Evolutionary conservation across 2,113 vertebrate genomes (phyloP).

Genomic region (Podarcis raffonei): DNA sequence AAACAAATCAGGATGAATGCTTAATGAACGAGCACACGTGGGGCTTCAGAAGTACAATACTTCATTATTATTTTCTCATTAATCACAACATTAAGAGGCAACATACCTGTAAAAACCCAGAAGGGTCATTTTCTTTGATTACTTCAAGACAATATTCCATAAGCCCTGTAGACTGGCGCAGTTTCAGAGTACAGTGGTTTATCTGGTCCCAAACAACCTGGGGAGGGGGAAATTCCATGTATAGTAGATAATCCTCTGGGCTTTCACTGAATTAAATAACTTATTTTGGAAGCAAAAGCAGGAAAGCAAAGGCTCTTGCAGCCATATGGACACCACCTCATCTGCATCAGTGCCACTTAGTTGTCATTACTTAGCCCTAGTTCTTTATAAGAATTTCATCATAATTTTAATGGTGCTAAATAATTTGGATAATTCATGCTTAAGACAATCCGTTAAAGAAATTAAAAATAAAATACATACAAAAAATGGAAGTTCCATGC

Average conservation of each 20-base stretch:
- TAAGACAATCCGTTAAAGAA: not conserved
- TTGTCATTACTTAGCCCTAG: not conserved
- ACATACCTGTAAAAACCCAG: conserved; percentile 94
- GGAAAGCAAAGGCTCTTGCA: conserved; percentile 52
- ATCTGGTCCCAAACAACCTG: conserved; percentile 99
- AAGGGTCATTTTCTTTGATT: conserved; percentile 96
- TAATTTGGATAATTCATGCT: not conserved
- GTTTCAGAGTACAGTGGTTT: conserved; percentile 96
- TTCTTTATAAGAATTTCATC: not conserved
- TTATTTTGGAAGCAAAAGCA: conserved; percentile 37
- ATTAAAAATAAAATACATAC: not conserved
- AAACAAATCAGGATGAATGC: too few relatives aligned
- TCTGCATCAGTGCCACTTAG: conserved; percentile 51
- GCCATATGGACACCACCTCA: conserved; percentile 54
- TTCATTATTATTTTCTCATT: fast-evolving
- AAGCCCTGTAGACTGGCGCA: conserved; percentile 97
- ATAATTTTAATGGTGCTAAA: not conserved
- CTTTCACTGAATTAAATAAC: conserved; percentile 32
- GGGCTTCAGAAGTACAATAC: not conserved
- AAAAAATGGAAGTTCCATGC: not conserved
- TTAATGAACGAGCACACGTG: not conserved
- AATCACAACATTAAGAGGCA: fast-evolving
- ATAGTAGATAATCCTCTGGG: conserved; percentile 26
- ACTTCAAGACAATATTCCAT: conserved; percentile 98
- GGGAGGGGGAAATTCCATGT: not conserved